Base-by-base conservation (phyloP, 2,797 vertebrate genomes). In the Poecilia gillii region DNA sequence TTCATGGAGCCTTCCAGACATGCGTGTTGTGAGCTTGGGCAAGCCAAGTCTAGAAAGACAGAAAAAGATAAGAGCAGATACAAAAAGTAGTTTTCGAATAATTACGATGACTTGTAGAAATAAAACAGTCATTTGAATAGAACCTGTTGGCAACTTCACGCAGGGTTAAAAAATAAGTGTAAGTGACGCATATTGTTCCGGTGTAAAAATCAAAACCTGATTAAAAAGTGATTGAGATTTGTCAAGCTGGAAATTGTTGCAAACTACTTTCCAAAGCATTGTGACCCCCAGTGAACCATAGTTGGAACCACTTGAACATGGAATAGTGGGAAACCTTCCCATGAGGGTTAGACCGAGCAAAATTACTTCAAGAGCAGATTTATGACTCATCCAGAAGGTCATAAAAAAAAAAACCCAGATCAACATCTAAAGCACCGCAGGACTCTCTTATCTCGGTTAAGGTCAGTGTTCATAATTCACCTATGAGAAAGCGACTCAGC, bases 1-100 rank as follows among this genome's bases (percentile, higher is more conserved):
- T 23, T 23, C 64, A 68, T 68, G 64, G 64, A 68, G 14, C 39
- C 64, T 68, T 68, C 64, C 7, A 68, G 39, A 68, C 36, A 25
- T 77, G 12, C 83, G 87, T 76, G 49, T 73, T 72, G 68, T 13
- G 59, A 28, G 39, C 39, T 47, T 66, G 77, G 59, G 41, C 16
- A 39, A 77, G 64, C 71, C 53, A 77, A 46, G 46, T 72, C 73
- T 66, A 31, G 18, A 39, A 23, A 41, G 64, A 16, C 25, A 45
- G 25, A n/a, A 12, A 45, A n/a, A 4, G 25, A 46, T 45, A 72
- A 28, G 68, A 46, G 12, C 68, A 71, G 36, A 68, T 25, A 64
- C 59, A 64, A 36, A 41, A 41, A 41, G 23, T 41, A 13, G 20
- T 25, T 41, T 41, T 41, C 4, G 9, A 23, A 68, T 71, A n/a